Conservation (phyloP, 2,888 invertebrate species). For the Cancer borealis region DNA sequence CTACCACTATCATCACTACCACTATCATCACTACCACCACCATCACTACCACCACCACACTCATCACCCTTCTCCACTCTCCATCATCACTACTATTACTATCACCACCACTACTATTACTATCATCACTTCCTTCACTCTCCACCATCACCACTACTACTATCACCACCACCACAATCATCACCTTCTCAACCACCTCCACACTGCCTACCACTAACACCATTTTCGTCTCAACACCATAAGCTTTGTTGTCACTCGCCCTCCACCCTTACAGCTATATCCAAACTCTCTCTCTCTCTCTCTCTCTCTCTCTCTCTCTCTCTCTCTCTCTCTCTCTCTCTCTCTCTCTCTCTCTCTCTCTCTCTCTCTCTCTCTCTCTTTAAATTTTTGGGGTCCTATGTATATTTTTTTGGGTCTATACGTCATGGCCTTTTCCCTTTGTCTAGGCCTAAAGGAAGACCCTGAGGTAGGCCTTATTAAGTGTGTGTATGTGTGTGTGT, state of each 20-base stretch:
- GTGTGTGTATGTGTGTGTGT: slow-evolving; percentile 49
- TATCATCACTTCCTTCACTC: neutral
- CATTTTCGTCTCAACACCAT: neutral
- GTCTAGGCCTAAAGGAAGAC: neutral
- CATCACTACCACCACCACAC: neutral
- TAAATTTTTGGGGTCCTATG: too few relatives aligned
- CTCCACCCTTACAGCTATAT: neutral
- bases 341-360: neutral
- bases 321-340: neutral
- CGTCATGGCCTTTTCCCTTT: neutral
- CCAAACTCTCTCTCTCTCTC: slow-evolving; percentile 2
- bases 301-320: slow-evolving; percentile 11
- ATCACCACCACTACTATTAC: neutral
- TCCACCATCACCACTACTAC: neutral
- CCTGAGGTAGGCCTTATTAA: neutral
- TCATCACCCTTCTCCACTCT: neutral
- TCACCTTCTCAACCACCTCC: neutral
- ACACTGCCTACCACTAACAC: neutral
- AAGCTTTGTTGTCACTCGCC: neutral
- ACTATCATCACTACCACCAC: neutral
- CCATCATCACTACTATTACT: neutral
- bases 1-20: neutral
- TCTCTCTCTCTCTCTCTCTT: too few relatives aligned
- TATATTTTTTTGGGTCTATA: too few relatives aligned
- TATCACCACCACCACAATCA: neutral